Percentiles rank a stretch among this genome's conserved stretches.
phyloP scores from a whole-genome alignment of 2,113 vertebrate species.

The Eira barbara region DNA sequence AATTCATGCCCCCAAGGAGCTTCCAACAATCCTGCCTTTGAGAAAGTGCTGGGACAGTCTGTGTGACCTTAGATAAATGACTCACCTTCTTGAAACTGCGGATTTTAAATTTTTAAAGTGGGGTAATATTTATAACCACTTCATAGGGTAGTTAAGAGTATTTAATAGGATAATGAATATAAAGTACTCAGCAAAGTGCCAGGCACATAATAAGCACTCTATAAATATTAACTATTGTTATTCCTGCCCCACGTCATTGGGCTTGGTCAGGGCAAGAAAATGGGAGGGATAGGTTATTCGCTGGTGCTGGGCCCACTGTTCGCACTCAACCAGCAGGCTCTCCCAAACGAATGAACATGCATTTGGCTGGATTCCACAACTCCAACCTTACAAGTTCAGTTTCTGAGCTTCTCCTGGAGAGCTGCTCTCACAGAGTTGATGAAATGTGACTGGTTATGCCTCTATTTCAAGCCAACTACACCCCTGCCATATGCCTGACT shows the following conservation, averaged over 20 bases:
- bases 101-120: not conserved
- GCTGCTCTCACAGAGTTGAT: conserved; percentile 22
- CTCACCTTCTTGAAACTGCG: not conserved
- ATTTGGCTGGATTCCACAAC: not conserved
- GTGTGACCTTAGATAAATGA: not conserved
- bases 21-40: not conserved
- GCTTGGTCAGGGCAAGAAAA: not conserved
- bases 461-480: not conserved
- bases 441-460: conserved; percentile 14
- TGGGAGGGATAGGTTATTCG: not conserved
- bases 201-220: not conserved
- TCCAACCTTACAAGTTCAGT: not conserved
- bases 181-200: not conserved
- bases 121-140: not conserved
- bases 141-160: not conserved
- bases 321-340: not conserved
- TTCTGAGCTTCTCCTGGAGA: conserved; percentile 31
- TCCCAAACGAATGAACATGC: not conserved
- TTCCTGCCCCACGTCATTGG: not conserved
- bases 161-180: conserved; percentile 5
- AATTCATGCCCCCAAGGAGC: not conserved
- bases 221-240: conserved; percentile 16
- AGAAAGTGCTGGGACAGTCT: not conserved
- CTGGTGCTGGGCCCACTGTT: not conserved
- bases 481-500: not conserved